Conservation (phyloP, 1,140 invertebrate genomes). For the Euglossa dilemma region DNA sequence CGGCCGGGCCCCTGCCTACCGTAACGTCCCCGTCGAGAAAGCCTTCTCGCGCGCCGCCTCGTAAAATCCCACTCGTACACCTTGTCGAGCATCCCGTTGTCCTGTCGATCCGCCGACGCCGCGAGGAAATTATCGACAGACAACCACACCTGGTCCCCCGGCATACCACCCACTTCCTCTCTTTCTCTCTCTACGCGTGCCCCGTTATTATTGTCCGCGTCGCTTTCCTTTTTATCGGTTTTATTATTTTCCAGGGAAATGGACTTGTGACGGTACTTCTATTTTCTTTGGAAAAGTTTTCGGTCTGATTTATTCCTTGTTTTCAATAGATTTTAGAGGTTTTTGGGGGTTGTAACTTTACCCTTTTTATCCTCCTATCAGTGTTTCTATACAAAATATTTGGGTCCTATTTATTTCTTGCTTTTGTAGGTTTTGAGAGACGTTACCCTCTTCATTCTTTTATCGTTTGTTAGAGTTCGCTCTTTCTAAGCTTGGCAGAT, state of each 20-base stretch:
- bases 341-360: too few relatives aligned
- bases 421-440: too few relatives aligned
- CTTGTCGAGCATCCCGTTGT: slow-evolving; percentile 41
- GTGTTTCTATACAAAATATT: too few relatives aligned
- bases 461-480: too few relatives aligned
- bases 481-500: background rate
- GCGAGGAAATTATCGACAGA: slow-evolving; percentile 27
- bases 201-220: background rate
- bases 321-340: too few relatives aligned
- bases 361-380: too few relatives aligned
- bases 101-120: slow-evolving; percentile 38
- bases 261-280: too few relatives aligned
- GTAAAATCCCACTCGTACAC: slow-evolving; percentile 74
- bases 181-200: background rate
- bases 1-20: slow-evolving; percentile 49
- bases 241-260: too few relatives aligned
- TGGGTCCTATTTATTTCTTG: too few relatives aligned
- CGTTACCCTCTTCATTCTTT: too few relatives aligned
- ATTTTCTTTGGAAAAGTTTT: too few relatives aligned
- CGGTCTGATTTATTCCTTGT: too few relatives aligned
- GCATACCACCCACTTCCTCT: background rate
- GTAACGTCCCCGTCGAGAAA: slow-evolving; percentile 80
- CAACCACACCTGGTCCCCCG: slow-evolving; percentile 6
- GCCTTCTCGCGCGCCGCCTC: slow-evolving; percentile 74
- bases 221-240: background rate